Evolutionary conservation across 2,888 invertebrate species (phyloP).

Genomic region (Meiosimyza decipiens): DNA sequence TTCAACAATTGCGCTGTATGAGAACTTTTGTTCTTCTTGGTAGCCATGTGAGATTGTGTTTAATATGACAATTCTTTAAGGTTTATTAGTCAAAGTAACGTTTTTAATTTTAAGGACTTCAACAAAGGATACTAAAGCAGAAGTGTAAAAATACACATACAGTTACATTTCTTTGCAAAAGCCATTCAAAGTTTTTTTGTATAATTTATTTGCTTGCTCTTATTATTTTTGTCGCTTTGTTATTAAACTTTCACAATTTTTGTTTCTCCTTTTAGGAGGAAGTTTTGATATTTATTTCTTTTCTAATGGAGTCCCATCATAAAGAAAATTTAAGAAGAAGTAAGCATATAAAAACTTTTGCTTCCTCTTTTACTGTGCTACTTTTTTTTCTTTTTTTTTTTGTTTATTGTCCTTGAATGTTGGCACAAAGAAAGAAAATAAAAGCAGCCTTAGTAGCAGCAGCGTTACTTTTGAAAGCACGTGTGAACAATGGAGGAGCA

Average conservation of each 20-base stretch:
- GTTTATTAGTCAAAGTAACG: not conserved
- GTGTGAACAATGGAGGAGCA: too few relatives aligned
- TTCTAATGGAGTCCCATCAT: constrained; percentile 39
- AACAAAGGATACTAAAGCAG: not conserved
- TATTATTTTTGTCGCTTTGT: not conserved
- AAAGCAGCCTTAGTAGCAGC: too few relatives aligned
- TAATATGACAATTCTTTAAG: too few relatives aligned
- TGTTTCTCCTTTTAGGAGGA: constrained; percentile 41
- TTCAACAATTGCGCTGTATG: too few relatives aligned
- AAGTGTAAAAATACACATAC: not conserved
- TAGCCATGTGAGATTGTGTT: too few relatives aligned
- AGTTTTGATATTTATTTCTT: constrained; percentile 38
- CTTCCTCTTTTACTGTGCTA: not conserved
- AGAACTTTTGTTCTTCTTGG: too few relatives aligned
- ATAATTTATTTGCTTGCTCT: constrained; percentile 15
- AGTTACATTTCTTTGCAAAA: not conserved
- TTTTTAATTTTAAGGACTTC: not conserved
- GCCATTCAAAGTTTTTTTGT: constrained; percentile 23
- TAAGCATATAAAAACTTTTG: constrained; percentile 17
- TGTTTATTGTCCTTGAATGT: constrained; percentile 14
- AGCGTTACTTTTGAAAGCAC: too few relatives aligned
- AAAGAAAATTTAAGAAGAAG: constrained; percentile 37
- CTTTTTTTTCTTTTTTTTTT: not conserved
- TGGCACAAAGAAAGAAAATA: too few relatives aligned
- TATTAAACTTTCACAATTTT: constrained; percentile 2